Evolutionary conservation across 2,888 invertebrate species (phyloP).

Genomic region (Dynastes tityus): DNA sequence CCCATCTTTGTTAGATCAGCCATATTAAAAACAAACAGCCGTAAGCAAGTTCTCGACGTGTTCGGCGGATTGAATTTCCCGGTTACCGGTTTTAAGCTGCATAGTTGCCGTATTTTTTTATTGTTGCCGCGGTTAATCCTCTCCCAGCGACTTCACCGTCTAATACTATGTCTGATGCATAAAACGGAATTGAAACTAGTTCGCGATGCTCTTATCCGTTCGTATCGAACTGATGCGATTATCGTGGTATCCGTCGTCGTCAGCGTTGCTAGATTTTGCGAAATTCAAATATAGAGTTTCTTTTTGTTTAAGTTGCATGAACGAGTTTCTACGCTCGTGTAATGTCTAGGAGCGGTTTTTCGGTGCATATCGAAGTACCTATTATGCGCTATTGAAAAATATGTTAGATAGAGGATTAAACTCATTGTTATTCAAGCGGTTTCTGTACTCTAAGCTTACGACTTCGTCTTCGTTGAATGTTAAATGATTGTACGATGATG

Average conservation of each 20-base stretch:
- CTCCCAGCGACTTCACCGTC: not conserved
- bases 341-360: not conserved
- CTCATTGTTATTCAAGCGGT: too few species aligned
- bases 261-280: not conserved
- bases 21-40: constrained; percentile 46
- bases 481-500: too few species aligned
- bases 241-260: not conserved
- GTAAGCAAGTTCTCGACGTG: constrained; percentile 13
- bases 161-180: not conserved
- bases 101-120: not conserved
- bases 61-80: constrained; percentile 4
- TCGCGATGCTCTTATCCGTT: not conserved
- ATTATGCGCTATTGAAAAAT: too few species aligned
- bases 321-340: not conserved
- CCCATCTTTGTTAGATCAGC: constrained; percentile 37
- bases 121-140: constrained; percentile 8
- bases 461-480: too few species aligned
- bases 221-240: constrained; percentile 2
- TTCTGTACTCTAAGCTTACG: too few species aligned
- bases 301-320: not conserved
- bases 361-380: not conserved
- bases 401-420: too few species aligned
- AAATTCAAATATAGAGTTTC: constrained; percentile 18
- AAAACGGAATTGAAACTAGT: constrained; percentile 9
- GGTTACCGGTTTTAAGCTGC: constrained; percentile 16